Percentiles rank a stretch among this genome's conserved stretches.
Conservation (phyloP, 2,797 vertebrate species). For the Alca torda region DNA sequence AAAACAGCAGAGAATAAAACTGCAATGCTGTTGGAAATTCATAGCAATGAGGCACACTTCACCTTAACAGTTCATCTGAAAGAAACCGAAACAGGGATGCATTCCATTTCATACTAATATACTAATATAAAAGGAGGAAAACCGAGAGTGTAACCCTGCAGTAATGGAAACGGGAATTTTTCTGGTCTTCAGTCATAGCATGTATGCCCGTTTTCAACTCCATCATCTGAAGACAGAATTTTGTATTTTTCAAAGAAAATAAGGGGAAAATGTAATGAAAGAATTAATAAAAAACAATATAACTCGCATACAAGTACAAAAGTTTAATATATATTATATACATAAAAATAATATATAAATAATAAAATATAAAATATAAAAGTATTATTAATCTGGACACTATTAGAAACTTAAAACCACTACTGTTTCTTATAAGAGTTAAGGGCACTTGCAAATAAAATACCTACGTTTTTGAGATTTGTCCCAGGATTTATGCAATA, state of each 20-base stretch:
- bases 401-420: not conserved
- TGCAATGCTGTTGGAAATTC: not conserved
- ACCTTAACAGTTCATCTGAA: not conserved
- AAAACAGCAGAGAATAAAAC: not conserved
- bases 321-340: too few relatives aligned
- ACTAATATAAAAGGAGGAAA: not conserved
- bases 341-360: too few relatives aligned
- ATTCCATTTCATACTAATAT: not conserved
- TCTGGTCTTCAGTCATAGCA: not conserved
- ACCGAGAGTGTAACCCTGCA: not conserved
- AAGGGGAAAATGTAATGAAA: not conserved
- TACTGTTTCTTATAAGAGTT: not conserved
- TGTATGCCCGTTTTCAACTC: not conserved
- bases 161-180: not conserved
- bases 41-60: not conserved
- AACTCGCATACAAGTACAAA: not conserved
- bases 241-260: not conserved
- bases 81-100: not conserved
- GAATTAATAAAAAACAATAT: not conserved
- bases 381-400: not conserved
- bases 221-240: not conserved
- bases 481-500: not conserved
- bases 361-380: too few relatives aligned
- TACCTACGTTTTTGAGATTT: not conserved
- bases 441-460: not conserved